These are phyloP conservation scores for Silurus asotus DNA, from an alignment of 2,113 vertebrate species.

Conservation along the genomic window DNA sequence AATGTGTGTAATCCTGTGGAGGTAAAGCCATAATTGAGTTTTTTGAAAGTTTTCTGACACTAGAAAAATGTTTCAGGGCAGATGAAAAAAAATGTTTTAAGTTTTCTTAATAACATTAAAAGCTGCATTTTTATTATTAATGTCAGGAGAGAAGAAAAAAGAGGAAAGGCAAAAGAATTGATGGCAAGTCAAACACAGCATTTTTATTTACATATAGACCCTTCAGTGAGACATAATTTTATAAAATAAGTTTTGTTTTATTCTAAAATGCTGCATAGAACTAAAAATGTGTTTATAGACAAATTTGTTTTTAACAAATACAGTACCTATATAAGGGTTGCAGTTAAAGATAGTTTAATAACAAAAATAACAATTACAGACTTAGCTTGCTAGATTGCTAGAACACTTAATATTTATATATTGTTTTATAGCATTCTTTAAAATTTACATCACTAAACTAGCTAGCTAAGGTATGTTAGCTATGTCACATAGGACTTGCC, in stretches of 20 bases:
- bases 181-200: not conserved
- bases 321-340: too few species aligned
- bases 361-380: not conserved
- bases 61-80: not conserved
- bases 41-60: not conserved
- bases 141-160: too few species aligned
- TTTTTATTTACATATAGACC: not conserved
- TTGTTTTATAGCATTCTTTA: not conserved
- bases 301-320: too few species aligned
- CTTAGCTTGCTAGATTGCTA: not conserved
- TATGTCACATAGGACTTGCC: not conserved
- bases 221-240: not conserved
- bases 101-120: not conserved
- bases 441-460: not conserved
- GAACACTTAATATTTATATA: not conserved
- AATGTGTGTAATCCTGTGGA: not conserved
- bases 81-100: not conserved
- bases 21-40: not conserved
- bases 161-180: too few species aligned
- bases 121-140: too few species aligned
- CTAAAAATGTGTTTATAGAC: too few species aligned
- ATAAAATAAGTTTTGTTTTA: too few species aligned
- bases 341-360: not conserved
- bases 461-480: not conserved
- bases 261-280: not conserved